Conservation (phyloP, 2,797 vertebrate genomes). For the Merluccius polli region DNA sequence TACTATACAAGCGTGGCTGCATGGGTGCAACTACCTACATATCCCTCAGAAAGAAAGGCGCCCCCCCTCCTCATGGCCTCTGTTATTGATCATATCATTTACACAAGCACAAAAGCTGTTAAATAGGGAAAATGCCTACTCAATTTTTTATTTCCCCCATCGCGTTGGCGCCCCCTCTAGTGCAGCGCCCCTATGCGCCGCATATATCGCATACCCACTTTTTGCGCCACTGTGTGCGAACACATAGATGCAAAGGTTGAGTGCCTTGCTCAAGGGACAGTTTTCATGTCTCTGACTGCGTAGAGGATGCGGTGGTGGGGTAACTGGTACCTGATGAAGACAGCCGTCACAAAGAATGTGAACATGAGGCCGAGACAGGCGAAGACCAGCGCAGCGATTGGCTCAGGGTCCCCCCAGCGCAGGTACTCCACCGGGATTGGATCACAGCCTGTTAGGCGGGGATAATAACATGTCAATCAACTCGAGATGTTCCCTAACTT, state of each 20-base stretch:
- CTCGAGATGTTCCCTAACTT: neutral
- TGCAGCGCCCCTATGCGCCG: too few relatives aligned
- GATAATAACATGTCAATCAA: neutral
- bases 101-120: too few relatives aligned
- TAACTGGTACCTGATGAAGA: constrained; percentile 91
- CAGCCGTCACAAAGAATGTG: constrained; percentile 89
- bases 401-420: constrained; percentile 95
- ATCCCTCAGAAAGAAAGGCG: too few relatives aligned
- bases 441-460: constrained; percentile 80
- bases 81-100: too few relatives aligned
- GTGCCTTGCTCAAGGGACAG: neutral
- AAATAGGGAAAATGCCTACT: too few relatives aligned
- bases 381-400: constrained; percentile 94
- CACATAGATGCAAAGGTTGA: neutral
- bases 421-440: constrained; percentile 92
- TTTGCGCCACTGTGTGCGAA: too few relatives aligned
- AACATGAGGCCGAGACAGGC: constrained; percentile 91
- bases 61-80: too few relatives aligned
- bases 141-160: too few relatives aligned
- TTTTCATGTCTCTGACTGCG: neutral
- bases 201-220: too few relatives aligned
- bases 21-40: too few relatives aligned
- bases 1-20: too few relatives aligned
- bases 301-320: neutral
- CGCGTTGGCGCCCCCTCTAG: too few relatives aligned